Conservation (phyloP, 1,140 invertebrate species). For the Drusus annulatus region DNA sequence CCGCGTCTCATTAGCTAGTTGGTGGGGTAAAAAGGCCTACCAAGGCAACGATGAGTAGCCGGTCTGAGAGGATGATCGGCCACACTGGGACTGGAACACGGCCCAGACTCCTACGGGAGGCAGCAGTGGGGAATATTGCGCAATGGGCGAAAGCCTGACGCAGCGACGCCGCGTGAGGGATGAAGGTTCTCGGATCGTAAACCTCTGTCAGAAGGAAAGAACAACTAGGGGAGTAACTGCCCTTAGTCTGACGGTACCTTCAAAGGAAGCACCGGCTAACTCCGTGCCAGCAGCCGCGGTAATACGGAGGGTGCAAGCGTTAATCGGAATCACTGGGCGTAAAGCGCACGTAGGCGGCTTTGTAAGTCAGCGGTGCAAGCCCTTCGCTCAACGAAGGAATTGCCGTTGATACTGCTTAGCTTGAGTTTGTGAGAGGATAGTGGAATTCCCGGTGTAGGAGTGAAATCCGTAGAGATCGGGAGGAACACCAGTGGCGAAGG, state of each 20-base stretch:
- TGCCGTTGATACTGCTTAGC: constrained; percentile 61
- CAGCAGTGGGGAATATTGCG: constrained; percentile 71
- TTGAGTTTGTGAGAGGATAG: constrained; percentile 63
- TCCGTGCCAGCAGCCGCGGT: constrained; percentile 89
- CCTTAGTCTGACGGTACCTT: constrained; percentile 66
- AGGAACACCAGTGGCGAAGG: constrained; percentile 74
- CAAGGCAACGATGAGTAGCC: constrained; percentile 69
- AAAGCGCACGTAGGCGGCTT: constrained; percentile 67
- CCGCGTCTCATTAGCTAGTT: constrained; percentile 67
- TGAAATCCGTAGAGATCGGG: constrained; percentile 85
- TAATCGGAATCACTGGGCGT: constrained; percentile 70
- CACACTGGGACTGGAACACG: constrained; percentile 73
- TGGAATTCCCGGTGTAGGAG: constrained; percentile 74
- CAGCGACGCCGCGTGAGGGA: constrained; percentile 69
- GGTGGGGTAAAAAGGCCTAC: constrained; percentile 70
- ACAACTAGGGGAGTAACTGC: constrained; percentile 67
- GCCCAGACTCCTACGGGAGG: constrained; percentile 72
- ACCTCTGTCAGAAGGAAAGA: constrained; percentile 54
- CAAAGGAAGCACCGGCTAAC: constrained; percentile 69
- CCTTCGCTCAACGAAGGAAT: too few relatives aligned
- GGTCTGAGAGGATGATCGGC: constrained; percentile 69
- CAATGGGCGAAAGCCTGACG: constrained; percentile 71
- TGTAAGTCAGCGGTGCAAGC: constrained; percentile 64
- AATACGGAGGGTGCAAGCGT: constrained; percentile 76
- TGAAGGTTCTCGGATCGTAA: constrained; percentile 66